A percentile compares a stretch with the other conserved stretches of the same genome.
These are phyloP conservation scores for Diceros bicornis DNA, from an alignment of 2,797 vertebrate genomes.

Conservation along the genomic window DNA sequence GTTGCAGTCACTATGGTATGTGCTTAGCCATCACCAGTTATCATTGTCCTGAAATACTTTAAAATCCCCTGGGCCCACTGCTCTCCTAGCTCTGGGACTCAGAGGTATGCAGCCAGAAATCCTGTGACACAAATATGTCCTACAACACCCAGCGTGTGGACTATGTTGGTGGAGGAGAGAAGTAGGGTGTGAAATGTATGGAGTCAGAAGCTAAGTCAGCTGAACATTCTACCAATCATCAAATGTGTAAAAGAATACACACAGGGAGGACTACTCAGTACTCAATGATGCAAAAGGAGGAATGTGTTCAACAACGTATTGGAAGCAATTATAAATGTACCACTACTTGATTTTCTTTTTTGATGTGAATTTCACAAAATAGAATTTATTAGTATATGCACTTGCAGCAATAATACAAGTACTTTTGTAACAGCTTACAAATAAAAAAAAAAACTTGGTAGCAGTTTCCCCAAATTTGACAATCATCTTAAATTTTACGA, in stretches of 20 bases:
- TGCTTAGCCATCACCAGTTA: not conserved
- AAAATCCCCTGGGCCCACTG: not conserved
- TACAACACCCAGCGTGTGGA: not conserved
- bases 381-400: not conserved
- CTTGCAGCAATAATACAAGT: not conserved
- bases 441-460: not conserved
- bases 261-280: not conserved
- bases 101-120: not conserved
- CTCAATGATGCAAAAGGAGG: not conserved
- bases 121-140: not conserved
- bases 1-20: not conserved
- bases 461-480: not conserved
- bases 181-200: not conserved
- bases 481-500: not conserved
- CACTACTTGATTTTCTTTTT: not conserved
- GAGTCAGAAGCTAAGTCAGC: not conserved
- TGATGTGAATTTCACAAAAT: not conserved
- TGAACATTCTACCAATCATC: not conserved
- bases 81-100: not conserved
- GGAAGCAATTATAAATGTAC: not conserved
- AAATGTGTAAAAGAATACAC: not conserved
- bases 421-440: slow-evolving; percentile 32
- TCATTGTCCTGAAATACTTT: not conserved
- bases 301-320: not conserved
- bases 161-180: not conserved